Base-by-base conservation (phyloP, 2,797 vertebrate genomes). In the Sciaenops ocellatus region DNA sequence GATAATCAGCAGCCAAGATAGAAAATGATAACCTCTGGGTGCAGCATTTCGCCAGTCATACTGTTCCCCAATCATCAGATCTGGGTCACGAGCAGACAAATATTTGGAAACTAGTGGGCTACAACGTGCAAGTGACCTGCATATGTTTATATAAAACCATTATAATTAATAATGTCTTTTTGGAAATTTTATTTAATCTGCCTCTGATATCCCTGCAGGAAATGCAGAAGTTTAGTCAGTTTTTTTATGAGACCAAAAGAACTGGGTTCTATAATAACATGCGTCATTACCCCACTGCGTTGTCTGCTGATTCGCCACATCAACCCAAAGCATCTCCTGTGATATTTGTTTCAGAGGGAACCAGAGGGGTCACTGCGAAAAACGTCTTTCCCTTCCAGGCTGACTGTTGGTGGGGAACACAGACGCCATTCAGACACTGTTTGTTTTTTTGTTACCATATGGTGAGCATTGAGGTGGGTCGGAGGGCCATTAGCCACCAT, bases 231-330 rank as follows among this genome's bases (percentile, higher is more conserved):
- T 20, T 34, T 7, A 5, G 4, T 11, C 0, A 6, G 11, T 47
- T 18, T 10, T 15, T 17, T 46, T 1, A 4, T 16, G 34, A 28
- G 3, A n/a, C 16, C 48, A 56, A 5, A 52, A 57, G 54, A 52
- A 5, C 2, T 4, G 3, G 13, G 26, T 74, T 60, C 67, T 59
- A 1, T 22, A 24, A 38, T 11, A 16, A 20, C 16, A 6, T 62
- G 76, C 47, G 57, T 86, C 73, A 80, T 11, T 0, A 59, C 6
- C 15, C 24, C 46, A 34, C 18, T 16, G 7, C 3, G 59, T 5
- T 22, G 72, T 86, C 87, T 86, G 77, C 87, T 90, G 87, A 85
- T 82, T 50, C 34, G 22, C 75, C 82, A 79, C 81, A 89, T 77
- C 62, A 78, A 68, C 41, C 78, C 50, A 46, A 8, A 76, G 73